These are phyloP conservation scores for Hestina assimilis DNA, from an alignment of 1,140 invertebrate species.

Conservation along the genomic window DNA sequence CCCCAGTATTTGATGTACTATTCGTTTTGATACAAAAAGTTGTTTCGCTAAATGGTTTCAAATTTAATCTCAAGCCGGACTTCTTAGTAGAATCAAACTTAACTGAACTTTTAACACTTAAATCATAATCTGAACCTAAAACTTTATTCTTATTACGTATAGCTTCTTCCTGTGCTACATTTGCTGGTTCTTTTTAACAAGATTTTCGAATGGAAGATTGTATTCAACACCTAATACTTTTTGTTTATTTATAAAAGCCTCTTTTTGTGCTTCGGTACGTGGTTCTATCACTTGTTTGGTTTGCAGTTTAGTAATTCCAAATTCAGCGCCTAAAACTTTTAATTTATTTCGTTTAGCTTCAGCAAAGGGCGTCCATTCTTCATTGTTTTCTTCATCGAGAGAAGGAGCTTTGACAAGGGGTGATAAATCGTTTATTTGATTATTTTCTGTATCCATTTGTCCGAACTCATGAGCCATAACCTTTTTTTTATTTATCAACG, in stretches of 20 bases:
- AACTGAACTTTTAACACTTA: constrained; percentile 7
- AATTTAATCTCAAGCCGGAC: constrained; percentile 62
- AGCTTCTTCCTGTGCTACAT: constrained; percentile 58
- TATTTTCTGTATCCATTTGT: constrained; percentile 55
- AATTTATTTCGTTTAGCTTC: constrained; percentile 58
- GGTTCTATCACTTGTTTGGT: constrained; percentile 36
- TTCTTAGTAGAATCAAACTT: constrained; percentile 42
- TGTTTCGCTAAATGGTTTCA: constrained; percentile 59
- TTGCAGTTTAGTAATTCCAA: constrained; percentile 29
- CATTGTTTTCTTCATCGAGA: constrained; percentile 61
- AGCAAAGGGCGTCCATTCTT: constrained; percentile 37
- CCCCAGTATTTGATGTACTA: constrained; percentile 46
- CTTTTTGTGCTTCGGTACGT: constrained; percentile 57
- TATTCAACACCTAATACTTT: constrained; percentile 67
- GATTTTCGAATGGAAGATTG: constrained; percentile 43
- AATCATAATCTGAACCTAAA: constrained; percentile 47
- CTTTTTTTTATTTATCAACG: constrained; percentile 64
- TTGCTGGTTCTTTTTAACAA: constrained; percentile 42
- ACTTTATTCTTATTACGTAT: constrained; percentile 40
- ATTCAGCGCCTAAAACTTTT: constrained; percentile 57
- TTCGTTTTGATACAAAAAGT: constrained; percentile 15
- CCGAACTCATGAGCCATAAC: constrained; percentile 68
- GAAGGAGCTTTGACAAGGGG: constrained; percentile 31
- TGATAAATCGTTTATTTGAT: constrained; percentile 37
- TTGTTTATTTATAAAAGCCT: constrained; percentile 58